phyloP scores from a whole-genome alignment of 2,888 invertebrate species.

The Heliothis peltigera region DNA sequence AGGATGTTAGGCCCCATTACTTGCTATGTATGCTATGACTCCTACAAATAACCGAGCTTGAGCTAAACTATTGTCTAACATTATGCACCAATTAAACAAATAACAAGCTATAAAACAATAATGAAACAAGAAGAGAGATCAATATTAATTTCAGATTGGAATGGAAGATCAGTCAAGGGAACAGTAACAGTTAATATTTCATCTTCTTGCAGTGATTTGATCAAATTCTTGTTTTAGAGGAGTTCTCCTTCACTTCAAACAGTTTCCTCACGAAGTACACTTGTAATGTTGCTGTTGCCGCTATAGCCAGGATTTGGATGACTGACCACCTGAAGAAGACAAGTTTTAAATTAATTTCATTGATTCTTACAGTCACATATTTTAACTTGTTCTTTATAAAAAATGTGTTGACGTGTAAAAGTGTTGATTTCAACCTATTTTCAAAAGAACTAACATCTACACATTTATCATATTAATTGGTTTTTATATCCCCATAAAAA shows the following conservation, averaged over 20 bases:
- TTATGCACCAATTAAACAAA: slow-evolving; percentile 43
- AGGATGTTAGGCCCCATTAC: slow-evolving; percentile 8
- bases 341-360: neutral
- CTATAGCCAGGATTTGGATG: slow-evolving; percentile 95
- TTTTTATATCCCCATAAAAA: too few relatives aligned
- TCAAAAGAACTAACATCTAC: too few relatives aligned
- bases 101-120: slow-evolving; percentile 33
- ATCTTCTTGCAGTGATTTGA: slow-evolving; percentile 26
- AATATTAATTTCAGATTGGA: slow-evolving; percentile 57
- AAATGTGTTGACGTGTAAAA: too few relatives aligned
- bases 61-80: slow-evolving; percentile 27
- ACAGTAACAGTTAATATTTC: slow-evolving; percentile 32
- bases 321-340: slow-evolving; percentile 92
- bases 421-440: too few relatives aligned
- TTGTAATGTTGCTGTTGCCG: slow-evolving; percentile 93
- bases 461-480: too few relatives aligned
- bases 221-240: slow-evolving; percentile 90
- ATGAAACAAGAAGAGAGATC: slow-evolving; percentile 56
- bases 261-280: slow-evolving; percentile 97
- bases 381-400: too few relatives aligned
- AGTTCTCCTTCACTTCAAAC: slow-evolving; percentile 94
- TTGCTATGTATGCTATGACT: slow-evolving; percentile 9
- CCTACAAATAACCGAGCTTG: slow-evolving; percentile 26
- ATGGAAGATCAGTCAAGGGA: slow-evolving; percentile 66
- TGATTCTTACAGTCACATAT: too few relatives aligned